A percentile compares a stretch with the other conserved stretches of the same genome.
Evolutionary conservation across 2,888 invertebrate genomes (phyloP).

Genomic region (Ernsta delagoae): DNA sequence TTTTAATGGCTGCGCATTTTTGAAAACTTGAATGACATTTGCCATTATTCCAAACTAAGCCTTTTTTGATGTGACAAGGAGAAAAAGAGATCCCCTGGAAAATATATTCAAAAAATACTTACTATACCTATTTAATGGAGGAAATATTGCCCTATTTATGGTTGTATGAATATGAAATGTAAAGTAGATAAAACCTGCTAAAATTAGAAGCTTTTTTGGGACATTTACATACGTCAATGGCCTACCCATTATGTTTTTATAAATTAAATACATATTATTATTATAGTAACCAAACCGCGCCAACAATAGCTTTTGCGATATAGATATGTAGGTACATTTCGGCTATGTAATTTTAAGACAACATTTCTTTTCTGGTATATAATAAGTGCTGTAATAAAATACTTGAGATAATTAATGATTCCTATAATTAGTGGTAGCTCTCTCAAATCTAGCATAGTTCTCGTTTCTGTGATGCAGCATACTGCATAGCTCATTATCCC

Average conservation of each 20-base stretch:
- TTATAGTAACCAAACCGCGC: background rate
- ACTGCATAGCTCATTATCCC: constrained; percentile 7
- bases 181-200: background rate
- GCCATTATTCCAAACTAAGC: too few species aligned
- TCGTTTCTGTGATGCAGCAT: background rate
- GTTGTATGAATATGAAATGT: too few species aligned
- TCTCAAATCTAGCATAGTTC: background rate
- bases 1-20: too few species aligned
- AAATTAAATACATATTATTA: too few species aligned
- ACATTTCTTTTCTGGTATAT: background rate
- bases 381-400: background rate
- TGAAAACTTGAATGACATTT: too few species aligned
- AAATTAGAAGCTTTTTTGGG: background rate
- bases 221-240: too few species aligned
- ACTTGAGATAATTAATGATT: constrained; percentile 2
- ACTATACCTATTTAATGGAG: too few species aligned
- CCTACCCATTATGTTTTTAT: background rate
- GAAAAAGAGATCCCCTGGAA: too few species aligned
- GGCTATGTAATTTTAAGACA: background rate
- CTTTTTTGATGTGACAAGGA: too few species aligned
- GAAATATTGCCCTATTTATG: too few species aligned
- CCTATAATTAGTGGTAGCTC: background rate
- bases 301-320: background rate
- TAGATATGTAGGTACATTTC: background rate
- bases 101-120: too few species aligned